Percentiles rank a stretch among this genome's conserved stretches.
These are phyloP conservation scores for Allygus modestus DNA, from an alignment of 2,888 invertebrate species.

Conservation along the genomic window DNA sequence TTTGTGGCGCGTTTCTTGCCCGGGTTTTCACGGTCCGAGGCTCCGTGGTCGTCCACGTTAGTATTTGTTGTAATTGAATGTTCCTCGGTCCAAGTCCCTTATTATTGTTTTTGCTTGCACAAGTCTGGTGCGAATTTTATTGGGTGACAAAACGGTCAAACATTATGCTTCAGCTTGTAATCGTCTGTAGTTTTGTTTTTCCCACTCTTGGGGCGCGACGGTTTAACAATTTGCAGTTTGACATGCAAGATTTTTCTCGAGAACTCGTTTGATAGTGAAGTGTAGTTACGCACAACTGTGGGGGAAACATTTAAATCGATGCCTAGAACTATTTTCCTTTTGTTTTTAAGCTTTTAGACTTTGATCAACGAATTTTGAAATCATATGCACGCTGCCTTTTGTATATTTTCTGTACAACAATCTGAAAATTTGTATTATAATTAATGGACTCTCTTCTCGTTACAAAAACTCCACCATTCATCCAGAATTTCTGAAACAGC, in stretches of 20 bases:
- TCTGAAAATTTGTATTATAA: too few species aligned
- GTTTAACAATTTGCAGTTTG: too few species aligned
- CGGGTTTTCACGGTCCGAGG: constrained; percentile 6
- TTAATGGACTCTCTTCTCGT: too few species aligned
- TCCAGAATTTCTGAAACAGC: too few species aligned
- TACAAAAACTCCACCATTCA: too few species aligned
- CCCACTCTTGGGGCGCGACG: not conserved
- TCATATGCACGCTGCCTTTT: too few species aligned
- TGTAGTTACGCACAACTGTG: not conserved
- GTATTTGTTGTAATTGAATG: constrained; percentile 39
- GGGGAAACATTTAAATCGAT: too few species aligned
- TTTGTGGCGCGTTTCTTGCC: constrained; percentile 33
- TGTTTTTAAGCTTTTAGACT: too few species aligned
- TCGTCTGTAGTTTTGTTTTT: constrained; percentile 14
- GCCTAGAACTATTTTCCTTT: too few species aligned
- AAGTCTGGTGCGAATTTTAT: constrained; percentile 23
- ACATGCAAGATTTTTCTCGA: not conserved
- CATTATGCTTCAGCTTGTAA: constrained; percentile 17
- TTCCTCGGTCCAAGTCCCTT: not conserved
- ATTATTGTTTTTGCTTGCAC: constrained; percentile 26
- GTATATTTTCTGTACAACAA: too few species aligned
- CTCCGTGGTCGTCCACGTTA: constrained; percentile 26
- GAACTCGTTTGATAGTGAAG: not conserved
- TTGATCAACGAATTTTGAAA: too few species aligned
- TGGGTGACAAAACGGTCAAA: constrained; percentile 8